These are phyloP conservation scores for Hylia prasina DNA, from an alignment of 2,113 vertebrate genomes.

Conservation along the genomic window DNA sequence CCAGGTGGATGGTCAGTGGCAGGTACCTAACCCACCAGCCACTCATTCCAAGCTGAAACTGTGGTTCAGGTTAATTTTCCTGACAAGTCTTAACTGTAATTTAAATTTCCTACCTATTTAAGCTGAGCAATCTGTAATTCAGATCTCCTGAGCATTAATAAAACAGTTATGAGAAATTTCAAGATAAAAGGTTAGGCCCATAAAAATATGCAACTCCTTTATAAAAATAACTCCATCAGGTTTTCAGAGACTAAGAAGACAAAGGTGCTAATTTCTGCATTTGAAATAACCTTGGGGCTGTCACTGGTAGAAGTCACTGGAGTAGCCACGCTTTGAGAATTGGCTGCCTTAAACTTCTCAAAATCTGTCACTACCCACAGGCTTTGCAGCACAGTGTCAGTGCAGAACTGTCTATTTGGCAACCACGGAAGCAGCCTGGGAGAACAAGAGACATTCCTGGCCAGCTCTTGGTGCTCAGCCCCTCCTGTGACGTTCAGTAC, in stretches of 20 bases:
- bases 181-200: constrained; percentile 47
- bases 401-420: not conserved
- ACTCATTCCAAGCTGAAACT: not conserved
- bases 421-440: not conserved
- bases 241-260: constrained; percentile 11
- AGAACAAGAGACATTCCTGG: not conserved
- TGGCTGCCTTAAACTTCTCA: not conserved
- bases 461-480: not conserved
- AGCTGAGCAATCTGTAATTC: constrained; percentile 23
- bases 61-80: constrained; percentile 17
- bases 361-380: not conserved
- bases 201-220: constrained; percentile 48
- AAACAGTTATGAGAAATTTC: constrained; percentile 30
- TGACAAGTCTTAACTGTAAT: constrained; percentile 18
- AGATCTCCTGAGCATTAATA: constrained; percentile 31
- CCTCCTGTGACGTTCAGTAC: not conserved
- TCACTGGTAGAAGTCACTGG: not conserved
- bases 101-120: constrained; percentile 40
- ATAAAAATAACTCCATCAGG: constrained; percentile 52
- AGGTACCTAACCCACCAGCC: not conserved
- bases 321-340: not conserved
- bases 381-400: not conserved
- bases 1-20: not conserved
- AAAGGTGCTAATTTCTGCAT: not conserved
- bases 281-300: not conserved